Evolutionary conservation across 1,140 invertebrate species (phyloP).

Genomic region (Macrosteles quadrilineatus): DNA sequence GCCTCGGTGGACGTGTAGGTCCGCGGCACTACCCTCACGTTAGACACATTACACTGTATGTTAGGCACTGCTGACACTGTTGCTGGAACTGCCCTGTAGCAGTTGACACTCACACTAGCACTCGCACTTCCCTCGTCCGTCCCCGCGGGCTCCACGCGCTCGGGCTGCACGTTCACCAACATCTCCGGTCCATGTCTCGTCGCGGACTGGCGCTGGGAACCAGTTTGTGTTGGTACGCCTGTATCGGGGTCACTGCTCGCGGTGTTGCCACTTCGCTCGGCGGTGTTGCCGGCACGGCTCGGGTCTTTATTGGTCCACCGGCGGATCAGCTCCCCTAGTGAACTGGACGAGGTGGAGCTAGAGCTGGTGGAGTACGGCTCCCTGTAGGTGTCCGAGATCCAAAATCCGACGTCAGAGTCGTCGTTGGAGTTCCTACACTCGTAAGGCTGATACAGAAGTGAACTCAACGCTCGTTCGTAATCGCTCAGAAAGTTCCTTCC

Average conservation of each 20-base stretch:
- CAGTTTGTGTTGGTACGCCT: neutral
- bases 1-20: slow-evolving; percentile 49
- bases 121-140: neutral
- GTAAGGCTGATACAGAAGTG: slow-evolving; percentile 46
- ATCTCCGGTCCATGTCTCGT: slow-evolving; percentile 16
- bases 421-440: slow-evolving; percentile 40
- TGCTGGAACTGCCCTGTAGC: slow-evolving; percentile 28
- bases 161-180: slow-evolving; percentile 23
- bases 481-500: slow-evolving; percentile 16
- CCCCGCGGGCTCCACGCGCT: slow-evolving; percentile 20
- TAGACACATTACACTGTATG: slow-evolving; percentile 34
- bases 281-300: neutral
- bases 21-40: slow-evolving; percentile 31
- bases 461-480: slow-evolving; percentile 44
- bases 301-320: slow-evolving; percentile 14
- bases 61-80: slow-evolving; percentile 37
- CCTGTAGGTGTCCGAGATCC: slow-evolving; percentile 27
- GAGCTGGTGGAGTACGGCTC: slow-evolving; percentile 31
- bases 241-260: slow-evolving; percentile 34
- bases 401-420: slow-evolving; percentile 40
- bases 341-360: slow-evolving; percentile 22
- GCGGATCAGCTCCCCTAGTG: slow-evolving; percentile 3
- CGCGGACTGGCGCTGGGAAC: slow-evolving; percentile 7
- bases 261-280: slow-evolving; percentile 11
- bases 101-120: slow-evolving; percentile 33